phyloP scores from a whole-genome alignment of 2,888 invertebrate genomes.

The Portevinia maculata region DNA sequence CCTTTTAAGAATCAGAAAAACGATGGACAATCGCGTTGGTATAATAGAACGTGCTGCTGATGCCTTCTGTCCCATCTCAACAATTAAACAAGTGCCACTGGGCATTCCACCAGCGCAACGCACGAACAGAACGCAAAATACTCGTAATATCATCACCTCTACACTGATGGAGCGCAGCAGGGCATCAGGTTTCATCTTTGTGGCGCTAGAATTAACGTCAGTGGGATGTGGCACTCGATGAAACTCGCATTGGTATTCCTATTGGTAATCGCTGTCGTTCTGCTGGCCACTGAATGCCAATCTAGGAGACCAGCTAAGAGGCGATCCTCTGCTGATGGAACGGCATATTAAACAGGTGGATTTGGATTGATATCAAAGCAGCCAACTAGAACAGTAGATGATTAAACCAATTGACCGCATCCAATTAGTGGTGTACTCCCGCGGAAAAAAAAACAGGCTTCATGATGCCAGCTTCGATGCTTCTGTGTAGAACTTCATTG shows the following conservation, averaged over 20 bases:
- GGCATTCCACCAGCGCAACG: conserved; percentile 7
- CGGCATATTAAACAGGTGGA: conserved; percentile 42
- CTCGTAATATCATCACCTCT: conserved; percentile 41
- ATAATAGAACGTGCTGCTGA: conserved; percentile 14
- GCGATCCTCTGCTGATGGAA: neutral
- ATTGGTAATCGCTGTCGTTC: conserved; percentile 69
- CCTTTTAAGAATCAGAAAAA: no score
- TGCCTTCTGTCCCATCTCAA: neutral
- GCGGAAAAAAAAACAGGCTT: conserved; percentile 8
- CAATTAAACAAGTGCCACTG: conserved; percentile 12
- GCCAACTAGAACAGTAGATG: conserved; percentile 34
- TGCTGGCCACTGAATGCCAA: conserved; percentile 39
- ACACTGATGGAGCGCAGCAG: conserved; percentile 20
- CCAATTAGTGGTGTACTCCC: conserved; percentile 44
- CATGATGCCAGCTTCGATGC: neutral
- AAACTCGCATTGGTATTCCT: conserved; percentile 47
- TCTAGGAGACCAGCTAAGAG: conserved; percentile 15
- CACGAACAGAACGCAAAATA: conserved; percentile 26
- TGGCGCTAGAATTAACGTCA: conserved; percentile 62
- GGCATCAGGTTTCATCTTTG: conserved; percentile 52
- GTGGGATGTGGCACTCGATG: conserved; percentile 49
- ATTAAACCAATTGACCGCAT: conserved; percentile 42
- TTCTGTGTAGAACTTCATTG: conserved; percentile 49
- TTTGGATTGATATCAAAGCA: conserved; percentile 13
- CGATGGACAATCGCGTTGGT: no score